phyloP scores from a whole-genome alignment of 1,140 invertebrate genomes.

The Pseudachorutes palmiensis region DNA sequence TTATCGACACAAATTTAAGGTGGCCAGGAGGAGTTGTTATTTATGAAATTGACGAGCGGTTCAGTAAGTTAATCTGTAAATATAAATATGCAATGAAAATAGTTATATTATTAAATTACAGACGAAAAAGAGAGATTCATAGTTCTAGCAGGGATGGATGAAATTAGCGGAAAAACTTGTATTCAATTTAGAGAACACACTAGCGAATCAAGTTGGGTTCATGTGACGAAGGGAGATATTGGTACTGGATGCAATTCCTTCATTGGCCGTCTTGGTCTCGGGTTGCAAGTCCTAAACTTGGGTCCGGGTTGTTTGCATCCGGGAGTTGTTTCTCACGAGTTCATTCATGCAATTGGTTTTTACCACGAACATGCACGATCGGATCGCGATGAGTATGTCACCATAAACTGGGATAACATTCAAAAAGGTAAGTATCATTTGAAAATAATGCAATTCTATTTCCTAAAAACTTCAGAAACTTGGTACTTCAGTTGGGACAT shows the following conservation, averaged over 20 bases:
- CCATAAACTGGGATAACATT: constrained; percentile 50
- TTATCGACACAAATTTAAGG: too few species aligned
- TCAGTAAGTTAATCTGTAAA: too few species aligned
- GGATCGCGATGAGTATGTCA: constrained; percentile 49
- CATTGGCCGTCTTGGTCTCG: constrained; percentile 41
- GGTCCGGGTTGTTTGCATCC: constrained; percentile 2
- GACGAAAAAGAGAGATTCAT: too few species aligned
- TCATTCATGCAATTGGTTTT: constrained; percentile 50
- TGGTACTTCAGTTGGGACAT: too few species aligned
- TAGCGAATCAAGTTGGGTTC: constrained; percentile 11
- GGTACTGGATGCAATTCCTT: constrained; percentile 42
- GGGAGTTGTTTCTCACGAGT: constrained; percentile 50
- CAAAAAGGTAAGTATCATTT: constrained; percentile 38
- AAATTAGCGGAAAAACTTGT: constrained; percentile 53
- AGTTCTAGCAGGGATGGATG: constrained; percentile 48
- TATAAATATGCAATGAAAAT: too few species aligned
- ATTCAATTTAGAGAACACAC: constrained; percentile 44
- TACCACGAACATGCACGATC: constrained; percentile 51
- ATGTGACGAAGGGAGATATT: background rate
- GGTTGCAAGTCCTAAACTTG: constrained; percentile 39
- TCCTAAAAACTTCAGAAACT: too few species aligned
- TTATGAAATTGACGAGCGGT: too few species aligned
- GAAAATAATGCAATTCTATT: background rate
- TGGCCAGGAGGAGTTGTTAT: too few species aligned
- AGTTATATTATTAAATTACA: too few species aligned